Evolutionary conservation across 2,113 vertebrate species (phyloP).

Genomic region (Chunga burmeisteri): DNA sequence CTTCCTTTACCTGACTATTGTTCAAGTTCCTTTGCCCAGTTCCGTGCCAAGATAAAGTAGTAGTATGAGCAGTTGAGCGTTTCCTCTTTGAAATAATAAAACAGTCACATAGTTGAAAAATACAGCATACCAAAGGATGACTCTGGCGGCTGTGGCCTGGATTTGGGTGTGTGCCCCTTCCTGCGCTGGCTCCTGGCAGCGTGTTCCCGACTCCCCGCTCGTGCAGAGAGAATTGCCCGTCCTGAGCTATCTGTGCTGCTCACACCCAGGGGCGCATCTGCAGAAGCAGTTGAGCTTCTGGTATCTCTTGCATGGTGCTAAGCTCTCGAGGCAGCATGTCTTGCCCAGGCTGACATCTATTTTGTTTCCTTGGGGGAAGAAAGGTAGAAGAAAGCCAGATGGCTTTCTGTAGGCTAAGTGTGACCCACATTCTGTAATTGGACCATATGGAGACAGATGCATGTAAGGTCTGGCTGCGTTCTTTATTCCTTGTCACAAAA

Average conservation of each 20-base stretch:
- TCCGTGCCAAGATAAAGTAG: not conserved
- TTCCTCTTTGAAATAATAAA: not conserved
- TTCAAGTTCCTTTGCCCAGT: not conserved
- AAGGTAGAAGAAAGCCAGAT: conserved; percentile 8
- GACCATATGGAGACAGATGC: conserved; percentile 1
- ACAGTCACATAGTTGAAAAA: not conserved
- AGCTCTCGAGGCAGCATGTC: not conserved
- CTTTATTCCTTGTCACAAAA: conserved; percentile 1
- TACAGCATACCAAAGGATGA: not conserved
- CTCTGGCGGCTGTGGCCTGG: fast-evolving
- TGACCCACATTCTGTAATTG: not conserved
- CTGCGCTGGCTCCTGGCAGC: not conserved
- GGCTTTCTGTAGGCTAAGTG: conserved; percentile 3
- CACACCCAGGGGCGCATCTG: not conserved
- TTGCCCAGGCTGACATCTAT: not conserved
- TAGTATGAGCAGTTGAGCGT: not conserved
- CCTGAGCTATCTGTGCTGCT: not conserved
- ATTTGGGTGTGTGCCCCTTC: not conserved
- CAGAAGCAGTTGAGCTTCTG: not conserved
- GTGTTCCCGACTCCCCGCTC: fast-evolving
- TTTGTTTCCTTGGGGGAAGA: not conserved
- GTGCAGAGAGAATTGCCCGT: not conserved
- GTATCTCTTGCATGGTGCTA: not conserved
- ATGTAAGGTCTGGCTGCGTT: not conserved
- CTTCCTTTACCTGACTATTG: not conserved